Evolutionary conservation across 2,888 invertebrate genomes (phyloP).

Genomic region (Pegoplata infirma): DNA sequence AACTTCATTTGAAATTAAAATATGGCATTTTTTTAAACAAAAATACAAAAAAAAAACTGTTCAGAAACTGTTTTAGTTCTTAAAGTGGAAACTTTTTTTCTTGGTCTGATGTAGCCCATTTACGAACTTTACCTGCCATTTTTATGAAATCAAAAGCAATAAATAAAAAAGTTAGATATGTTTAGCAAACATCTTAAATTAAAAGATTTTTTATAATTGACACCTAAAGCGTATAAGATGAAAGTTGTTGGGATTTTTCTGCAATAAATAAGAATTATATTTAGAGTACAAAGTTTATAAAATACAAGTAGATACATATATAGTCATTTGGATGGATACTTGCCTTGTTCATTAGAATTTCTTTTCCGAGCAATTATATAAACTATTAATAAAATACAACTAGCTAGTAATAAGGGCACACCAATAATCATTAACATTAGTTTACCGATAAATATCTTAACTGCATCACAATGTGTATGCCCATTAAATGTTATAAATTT

Average conservation of each 20-base stretch:
- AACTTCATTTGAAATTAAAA: no score
- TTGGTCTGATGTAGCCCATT: no score
- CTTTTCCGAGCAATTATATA: slow-evolving; percentile 18
- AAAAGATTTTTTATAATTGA: neutral
- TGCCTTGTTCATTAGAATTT: slow-evolving; percentile 32
- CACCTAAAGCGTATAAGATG: neutral
- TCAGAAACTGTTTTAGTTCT: no score
- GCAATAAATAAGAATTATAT: neutral
- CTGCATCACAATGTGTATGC: slow-evolving; percentile 26
- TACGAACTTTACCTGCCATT: no score
- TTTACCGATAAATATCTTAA: slow-evolving; percentile 39
- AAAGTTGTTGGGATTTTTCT: neutral
- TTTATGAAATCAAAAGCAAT: no score
- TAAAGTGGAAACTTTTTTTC: no score
- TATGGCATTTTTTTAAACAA: no score
- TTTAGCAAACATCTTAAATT: no score
- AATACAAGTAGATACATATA: neutral
- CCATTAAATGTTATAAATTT: slow-evolving; percentile 41
- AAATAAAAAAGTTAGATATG: no score
- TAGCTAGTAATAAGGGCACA: slow-evolving; percentile 27
- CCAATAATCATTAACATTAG: slow-evolving; percentile 42
- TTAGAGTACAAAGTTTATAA: no score
- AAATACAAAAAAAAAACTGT: no score
- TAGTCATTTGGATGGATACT: neutral
- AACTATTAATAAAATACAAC: slow-evolving; percentile 7